Evolutionary conservation across 2,888 invertebrate genomes (phyloP).

Genomic region (Drosophila meridiana): DNA sequence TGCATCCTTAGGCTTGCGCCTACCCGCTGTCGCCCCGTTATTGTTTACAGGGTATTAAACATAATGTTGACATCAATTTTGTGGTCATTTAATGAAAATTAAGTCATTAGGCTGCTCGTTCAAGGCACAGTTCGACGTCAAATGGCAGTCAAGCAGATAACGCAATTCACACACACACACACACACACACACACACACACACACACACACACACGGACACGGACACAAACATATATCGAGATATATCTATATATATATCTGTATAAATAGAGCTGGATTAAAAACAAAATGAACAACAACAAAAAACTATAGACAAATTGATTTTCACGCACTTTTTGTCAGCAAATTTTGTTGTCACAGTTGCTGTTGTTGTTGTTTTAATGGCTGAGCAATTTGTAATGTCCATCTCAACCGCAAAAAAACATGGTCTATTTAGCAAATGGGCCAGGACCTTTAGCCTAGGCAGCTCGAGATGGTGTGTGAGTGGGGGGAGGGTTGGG

Average conservation of each 20-base stretch:
- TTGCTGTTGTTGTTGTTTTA: conserved; percentile 43
- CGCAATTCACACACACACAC: conserved; percentile 9
- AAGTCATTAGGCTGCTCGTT: conserved; percentile 60
- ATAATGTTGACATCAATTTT: conserved; percentile 61
- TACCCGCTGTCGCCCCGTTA: neutral
- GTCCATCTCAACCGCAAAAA: conserved; percentile 42
- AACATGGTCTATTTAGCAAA: conserved; percentile 49
- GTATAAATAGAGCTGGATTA: conserved; percentile 32
- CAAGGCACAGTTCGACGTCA: conserved; percentile 11
- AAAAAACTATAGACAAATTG: conserved; percentile 63
- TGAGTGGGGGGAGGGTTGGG: neutral
- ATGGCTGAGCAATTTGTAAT: conserved; percentile 55
- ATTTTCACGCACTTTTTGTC: conserved; percentile 62
- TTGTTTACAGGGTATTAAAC: conserved; percentile 32
- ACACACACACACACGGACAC: no score
- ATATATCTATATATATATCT: neutral
- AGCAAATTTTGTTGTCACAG: conserved; percentile 33
- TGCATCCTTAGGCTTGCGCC: neutral
- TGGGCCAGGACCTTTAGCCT: conserved; percentile 12
- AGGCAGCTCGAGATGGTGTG: no score
- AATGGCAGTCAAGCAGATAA: conserved; percentile 36
- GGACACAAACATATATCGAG: neutral
- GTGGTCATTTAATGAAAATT: conserved; percentile 67
- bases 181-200: neutral
- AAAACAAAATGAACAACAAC: neutral